phyloP scores from a whole-genome alignment of 2,113 vertebrate genomes.

The Macquaria australasica region DNA sequence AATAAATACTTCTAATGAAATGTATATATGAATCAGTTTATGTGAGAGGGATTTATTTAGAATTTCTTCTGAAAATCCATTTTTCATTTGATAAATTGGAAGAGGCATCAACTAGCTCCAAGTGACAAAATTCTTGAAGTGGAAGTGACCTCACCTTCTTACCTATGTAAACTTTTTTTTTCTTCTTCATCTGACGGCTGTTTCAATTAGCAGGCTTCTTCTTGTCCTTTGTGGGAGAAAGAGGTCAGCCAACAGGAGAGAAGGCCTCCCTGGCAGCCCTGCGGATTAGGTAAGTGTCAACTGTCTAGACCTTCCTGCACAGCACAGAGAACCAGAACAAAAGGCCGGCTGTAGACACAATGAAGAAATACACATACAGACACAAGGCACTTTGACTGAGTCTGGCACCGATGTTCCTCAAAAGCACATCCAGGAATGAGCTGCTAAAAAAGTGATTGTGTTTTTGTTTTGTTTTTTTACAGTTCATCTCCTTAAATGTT shows the following conservation, averaged over 20 bases:
- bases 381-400: slow-evolving; percentile 7
- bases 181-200: not conserved
- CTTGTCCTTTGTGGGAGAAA: slow-evolving; percentile 23
- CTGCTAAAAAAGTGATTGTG: not conserved
- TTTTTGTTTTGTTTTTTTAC: not conserved
- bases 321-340: slow-evolving; percentile 69
- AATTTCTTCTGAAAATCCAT: not conserved
- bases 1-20: not conserved
- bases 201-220: not conserved
- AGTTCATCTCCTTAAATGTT: not conserved
- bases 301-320: slow-evolving; percentile 70
- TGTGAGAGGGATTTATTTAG: not conserved
- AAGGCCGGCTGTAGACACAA: slow-evolving; percentile 56
- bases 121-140: not conserved
- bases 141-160: not conserved
- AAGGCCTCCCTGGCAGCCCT: slow-evolving; percentile 40
- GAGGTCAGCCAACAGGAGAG: slow-evolving; percentile 53
- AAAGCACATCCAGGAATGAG: slow-evolving; percentile 51
- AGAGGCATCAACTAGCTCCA: not conserved
- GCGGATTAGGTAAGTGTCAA: slow-evolving; percentile 73
- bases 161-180: not conserved
- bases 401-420: slow-evolving; percentile 58
- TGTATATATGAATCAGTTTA: not conserved
- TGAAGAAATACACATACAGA: slow-evolving; percentile 51
- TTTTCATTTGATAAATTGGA: not conserved